These are phyloP conservation scores for Corythornis madagascariensis DNA, from an alignment of 2,113 vertebrate genomes.

Conservation along the genomic window DNA sequence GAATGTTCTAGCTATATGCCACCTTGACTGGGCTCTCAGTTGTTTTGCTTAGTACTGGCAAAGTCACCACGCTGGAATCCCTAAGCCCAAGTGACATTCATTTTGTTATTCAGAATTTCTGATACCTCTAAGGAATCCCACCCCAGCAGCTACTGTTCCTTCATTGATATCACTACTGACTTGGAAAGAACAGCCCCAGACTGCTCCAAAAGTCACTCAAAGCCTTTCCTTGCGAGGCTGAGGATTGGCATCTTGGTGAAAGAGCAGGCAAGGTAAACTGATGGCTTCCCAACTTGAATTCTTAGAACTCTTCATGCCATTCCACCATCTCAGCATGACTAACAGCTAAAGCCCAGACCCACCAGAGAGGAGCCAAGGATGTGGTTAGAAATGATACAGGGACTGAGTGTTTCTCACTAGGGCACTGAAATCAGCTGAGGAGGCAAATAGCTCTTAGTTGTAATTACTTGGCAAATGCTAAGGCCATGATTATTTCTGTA, in stretches of 20 bases:
- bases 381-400: neutral
- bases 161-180: neutral
- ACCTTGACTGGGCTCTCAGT: neutral
- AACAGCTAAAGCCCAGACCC: neutral
- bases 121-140: neutral
- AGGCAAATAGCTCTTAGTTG: neutral
- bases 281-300: neutral
- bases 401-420: neutral
- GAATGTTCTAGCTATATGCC: neutral
- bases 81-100: neutral
- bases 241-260: neutral
- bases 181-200: neutral
- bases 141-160: neutral
- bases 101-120: neutral
- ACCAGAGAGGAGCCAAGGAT: neutral
- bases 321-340: neutral
- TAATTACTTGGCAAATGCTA: neutral
- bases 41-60: slow-evolving; percentile 1
- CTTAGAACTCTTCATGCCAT: neutral
- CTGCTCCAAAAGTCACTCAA: neutral
- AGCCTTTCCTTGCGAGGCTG: neutral
- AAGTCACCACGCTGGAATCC: neutral
- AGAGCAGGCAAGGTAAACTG: neutral
- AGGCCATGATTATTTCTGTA: neutral
- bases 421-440: neutral